phyloP scores from a whole-genome alignment of 2,888 invertebrate genomes.

The Dasypogon diadema region DNA sequence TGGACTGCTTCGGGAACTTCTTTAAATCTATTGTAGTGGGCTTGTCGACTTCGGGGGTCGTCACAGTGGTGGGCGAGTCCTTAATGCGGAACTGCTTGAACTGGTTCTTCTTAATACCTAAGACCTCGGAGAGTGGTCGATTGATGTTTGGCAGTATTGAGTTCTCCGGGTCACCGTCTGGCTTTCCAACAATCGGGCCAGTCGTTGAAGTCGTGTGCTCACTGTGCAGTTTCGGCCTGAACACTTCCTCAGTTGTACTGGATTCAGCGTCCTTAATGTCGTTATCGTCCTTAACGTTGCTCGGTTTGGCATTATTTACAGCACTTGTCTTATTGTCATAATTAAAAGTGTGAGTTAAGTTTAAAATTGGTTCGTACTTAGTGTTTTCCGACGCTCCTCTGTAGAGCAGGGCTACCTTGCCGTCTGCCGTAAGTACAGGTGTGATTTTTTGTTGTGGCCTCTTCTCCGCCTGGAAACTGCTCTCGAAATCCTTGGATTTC shows the following conservation, averaged over 20 bases:
- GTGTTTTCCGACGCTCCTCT: conserved; percentile 69
- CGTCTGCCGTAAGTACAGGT: conserved; percentile 69
- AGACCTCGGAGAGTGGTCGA: conserved; percentile 67
- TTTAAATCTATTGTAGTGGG: conserved; percentile 50
- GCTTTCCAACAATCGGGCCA: neutral
- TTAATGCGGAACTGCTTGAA: conserved; percentile 68
- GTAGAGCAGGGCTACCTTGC: conserved; percentile 70
- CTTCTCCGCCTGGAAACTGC: conserved; percentile 26
- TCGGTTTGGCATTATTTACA: conserved; percentile 59
- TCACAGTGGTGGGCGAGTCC: conserved; percentile 61
- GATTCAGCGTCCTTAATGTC: conserved; percentile 55
- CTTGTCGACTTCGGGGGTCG: conserved; percentile 57
- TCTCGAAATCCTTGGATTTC: conserved; percentile 29
- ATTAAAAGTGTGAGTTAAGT: conserved; percentile 62
- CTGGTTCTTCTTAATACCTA: conserved; percentile 69
- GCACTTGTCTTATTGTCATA: conserved; percentile 63
- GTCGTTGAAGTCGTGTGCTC: conserved; percentile 54
- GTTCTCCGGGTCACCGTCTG: conserved; percentile 58
- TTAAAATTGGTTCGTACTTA: conserved; percentile 69
- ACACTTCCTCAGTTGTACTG: conserved; percentile 56
- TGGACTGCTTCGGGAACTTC: conserved; percentile 57
- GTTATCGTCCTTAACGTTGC: conserved; percentile 57
- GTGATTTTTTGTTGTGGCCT: conserved; percentile 65
- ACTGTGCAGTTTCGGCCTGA: neutral
- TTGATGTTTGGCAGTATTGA: conserved; percentile 68